Evolutionary conservation across 2,888 invertebrate genomes (phyloP), one percentile per base, ranked within the genome.

Genomic region (Diaphora mendica): DNA sequence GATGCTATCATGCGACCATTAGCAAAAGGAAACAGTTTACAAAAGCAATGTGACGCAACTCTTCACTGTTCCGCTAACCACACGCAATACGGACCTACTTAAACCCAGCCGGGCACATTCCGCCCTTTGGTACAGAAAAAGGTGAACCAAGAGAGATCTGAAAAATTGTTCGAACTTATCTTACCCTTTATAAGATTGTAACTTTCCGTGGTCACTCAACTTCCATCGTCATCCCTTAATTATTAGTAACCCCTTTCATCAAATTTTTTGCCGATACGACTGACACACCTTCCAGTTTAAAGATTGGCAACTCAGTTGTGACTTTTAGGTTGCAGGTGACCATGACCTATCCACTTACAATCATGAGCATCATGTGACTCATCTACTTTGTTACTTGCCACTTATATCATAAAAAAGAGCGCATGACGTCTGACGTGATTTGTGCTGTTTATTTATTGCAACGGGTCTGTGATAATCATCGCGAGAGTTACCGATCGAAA

Each of bases 1-100:
- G 55, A 65, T 64, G 59, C 1, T 59, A 66, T 70, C 73, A 59
- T 66, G 73, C 73, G 44, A 73, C 68, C 73, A 69, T 55, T 72
- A 72, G 51, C 69, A 69, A 35, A 42, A 69, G 69, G 73, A 73
- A 69, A 42, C 68, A 35, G 17, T 44, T 30, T 30, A 67, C 72
- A 72, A 44, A 62, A 62, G 65, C n/a, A 26, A 17, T 39, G 48
- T 64, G 42, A 44, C 48, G 70, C 51, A 33, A 51, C 13, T 13
- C 39, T 17, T 26, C 42, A 23, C 39, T 42, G 65, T 55, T 66
- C 55, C 71, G 55, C 26, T 23, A 20, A 51, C 35, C 48, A 33
- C 33, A 17, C 42, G 59, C 62, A 62, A 62, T 17, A 30, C 8
- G 30, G 17, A 62, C 17, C 62, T 30, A 17, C 30, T 30, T 30